Base-by-base conservation (phyloP, 2,888 invertebrate species). In the Epinotia brunnichana region DNA sequence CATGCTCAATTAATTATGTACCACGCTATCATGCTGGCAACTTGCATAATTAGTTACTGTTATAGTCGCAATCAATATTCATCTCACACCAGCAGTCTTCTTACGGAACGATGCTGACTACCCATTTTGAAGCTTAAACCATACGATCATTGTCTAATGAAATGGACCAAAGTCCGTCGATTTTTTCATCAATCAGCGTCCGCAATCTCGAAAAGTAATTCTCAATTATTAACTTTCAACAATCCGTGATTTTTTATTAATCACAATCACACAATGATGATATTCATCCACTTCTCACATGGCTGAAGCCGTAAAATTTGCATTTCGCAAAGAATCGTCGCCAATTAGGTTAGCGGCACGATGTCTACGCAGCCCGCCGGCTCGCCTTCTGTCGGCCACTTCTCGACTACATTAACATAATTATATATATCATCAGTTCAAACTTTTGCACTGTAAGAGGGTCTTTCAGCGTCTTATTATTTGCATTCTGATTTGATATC, bases 321-420 rank as follows among this genome's bases (percentile, higher is more conserved):
- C 90, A 91, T 90, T 88, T 88, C 79, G 76, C 80, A 75, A 84
- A 81, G 85, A 84, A 84, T 83, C 83, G 83, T 75, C 83, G 91
- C 91, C 92, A 91, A 91, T 91, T 90, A 89, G 91, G 92, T 91
- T 90, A 91, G 87, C 87, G 81, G 87, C 83, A 80, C 87, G 84
- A 77, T 81, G 85, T 83, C 84, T 84, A 75, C 76, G 63, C 67
- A 53, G 76, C 69, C 76, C 66, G 75, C 75, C 79, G 77, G 70
- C 78, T 76, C 77, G 77, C 76, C 74, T 62, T 77, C 48, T 62
- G 66, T 75, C 76, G 76, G 69, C 76, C 75, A 75, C 77, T 79
- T 79, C 75, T 75, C 76, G 71, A 76, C 73, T 77, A 75, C 79
- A 81, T 83, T 80, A 80, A 72, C 81, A 81, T 78, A n/a, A n/a